Evolutionary conservation across 2,888 invertebrate genomes (phyloP), one percentile per base, ranked within the genome.

Genomic region (Athalia circularis): DNA sequence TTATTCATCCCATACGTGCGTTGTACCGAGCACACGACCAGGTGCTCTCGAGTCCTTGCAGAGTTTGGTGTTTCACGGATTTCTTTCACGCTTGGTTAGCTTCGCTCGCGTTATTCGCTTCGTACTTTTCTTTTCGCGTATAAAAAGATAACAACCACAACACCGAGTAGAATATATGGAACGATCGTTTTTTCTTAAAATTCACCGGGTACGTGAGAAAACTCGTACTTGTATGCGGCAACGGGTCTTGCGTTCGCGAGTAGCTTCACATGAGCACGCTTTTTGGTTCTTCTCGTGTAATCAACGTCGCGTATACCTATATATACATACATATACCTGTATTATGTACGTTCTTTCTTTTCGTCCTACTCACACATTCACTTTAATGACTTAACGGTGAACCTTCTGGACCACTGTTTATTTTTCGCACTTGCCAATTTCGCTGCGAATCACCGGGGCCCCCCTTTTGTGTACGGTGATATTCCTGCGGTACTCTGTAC

Each of bases 371-470:
- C 48, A 48, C 13, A 13, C 11, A 29, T 29, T 29, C 29, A 57
- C 57, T 72, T 15, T 72, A 72, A 72, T 72, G 29, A 72, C 72
- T 47, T 72, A 72, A 75, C 59, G 61, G 70, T 77, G 65, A 67
- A 77, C 80, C 80, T 76, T 52, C 65, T 72, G 57, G 80, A 74
- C 68, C 81, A 65, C 79, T 78, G 80, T 79, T 81, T 81, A 79
- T 81, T 79, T 82, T 81, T 82, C 81, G 82, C 80, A 72, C 80
- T 48, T 61, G 70, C 48, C 68, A 77, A 77, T 77, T 77, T 48
- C 52, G 59, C 59, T 15, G 72, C 59, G 59, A 72, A 72, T 72
- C 59, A 57, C 45, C 52, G n/a, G 13, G 47, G 59, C 57, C n/a
- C 72, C 57, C 11, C 65, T 65, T 72, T 72, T 72, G 57, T 72